These are phyloP conservation scores for Nanorana parkeri DNA, from an alignment of 2,113 vertebrate genomes.

Conservation along the genomic window DNA sequence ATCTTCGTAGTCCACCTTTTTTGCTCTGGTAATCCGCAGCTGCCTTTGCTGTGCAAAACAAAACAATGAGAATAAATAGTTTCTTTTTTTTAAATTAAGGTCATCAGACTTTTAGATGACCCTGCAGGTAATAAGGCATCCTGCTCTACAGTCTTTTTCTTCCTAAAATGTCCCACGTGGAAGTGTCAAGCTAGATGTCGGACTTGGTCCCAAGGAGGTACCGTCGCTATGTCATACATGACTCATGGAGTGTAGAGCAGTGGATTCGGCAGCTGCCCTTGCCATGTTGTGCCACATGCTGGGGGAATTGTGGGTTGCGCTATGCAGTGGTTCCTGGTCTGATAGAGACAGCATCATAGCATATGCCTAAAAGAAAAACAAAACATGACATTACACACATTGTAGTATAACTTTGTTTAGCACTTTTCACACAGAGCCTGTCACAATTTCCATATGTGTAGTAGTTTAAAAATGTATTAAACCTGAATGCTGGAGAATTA, in stretches of 20 bases:
- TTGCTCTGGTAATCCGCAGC: constrained; percentile 88
- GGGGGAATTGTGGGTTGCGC: constrained; percentile 83
- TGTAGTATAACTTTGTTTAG: background rate
- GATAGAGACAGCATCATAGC: constrained; percentile 98
- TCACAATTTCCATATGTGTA: too few relatives aligned
- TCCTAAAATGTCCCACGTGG: constrained; percentile 74
- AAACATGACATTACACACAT: constrained; percentile 17
- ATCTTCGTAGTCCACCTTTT: constrained; percentile 65
- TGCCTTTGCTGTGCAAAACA: constrained; percentile 99
- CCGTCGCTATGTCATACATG: constrained; percentile 89
- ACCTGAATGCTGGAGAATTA: too few relatives aligned
- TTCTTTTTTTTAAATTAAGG: constrained; percentile 85
- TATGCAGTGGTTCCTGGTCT: constrained; percentile 93
- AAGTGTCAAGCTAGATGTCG: constrained; percentile 77
- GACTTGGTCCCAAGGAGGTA: constrained; percentile 80
- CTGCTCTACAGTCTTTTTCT: constrained; percentile 84
- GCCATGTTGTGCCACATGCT: constrained; percentile 96
- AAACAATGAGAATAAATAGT: constrained; percentile 97
- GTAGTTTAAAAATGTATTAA: too few relatives aligned
- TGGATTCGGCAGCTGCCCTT: constrained; percentile 89
- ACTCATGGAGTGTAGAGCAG: constrained; percentile 93
- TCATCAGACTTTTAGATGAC: constrained; percentile 83
- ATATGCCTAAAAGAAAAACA: constrained; percentile 80
- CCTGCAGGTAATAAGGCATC: constrained; percentile 87
- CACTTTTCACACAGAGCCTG: too few relatives aligned